These are phyloP conservation scores for Drosophila pseudoobscura DNA, from an alignment of 1,140 invertebrate genomes.

Conservation along the genomic window DNA sequence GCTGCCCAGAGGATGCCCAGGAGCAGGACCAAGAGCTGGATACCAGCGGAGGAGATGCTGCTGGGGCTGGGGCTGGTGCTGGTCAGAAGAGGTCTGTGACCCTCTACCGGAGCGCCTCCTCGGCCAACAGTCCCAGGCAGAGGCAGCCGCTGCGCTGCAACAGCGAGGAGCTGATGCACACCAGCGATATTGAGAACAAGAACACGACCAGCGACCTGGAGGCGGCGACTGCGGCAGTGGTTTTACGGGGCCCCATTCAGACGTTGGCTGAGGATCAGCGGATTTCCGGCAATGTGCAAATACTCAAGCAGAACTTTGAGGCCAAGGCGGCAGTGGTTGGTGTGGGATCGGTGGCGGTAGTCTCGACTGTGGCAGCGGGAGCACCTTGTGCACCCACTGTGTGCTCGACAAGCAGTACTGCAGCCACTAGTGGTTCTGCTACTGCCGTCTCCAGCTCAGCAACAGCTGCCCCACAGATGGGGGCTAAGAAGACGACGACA, in stretches of 20 bases:
- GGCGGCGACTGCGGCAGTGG: constrained; percentile 28
- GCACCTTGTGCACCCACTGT: no score
- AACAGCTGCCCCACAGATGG: no score
- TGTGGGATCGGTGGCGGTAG: constrained; percentile 18
- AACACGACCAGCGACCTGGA: constrained; percentile 58
- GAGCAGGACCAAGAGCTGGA: constrained; percentile 44
- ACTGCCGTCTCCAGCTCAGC: background rate
- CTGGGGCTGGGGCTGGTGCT: background rate
- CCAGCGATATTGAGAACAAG: constrained; percentile 80
- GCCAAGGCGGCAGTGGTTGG: constrained; percentile 86
- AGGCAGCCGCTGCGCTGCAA: constrained; percentile 73
- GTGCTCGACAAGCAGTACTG: constrained; percentile 40
- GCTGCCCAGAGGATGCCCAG: constrained; percentile 83
- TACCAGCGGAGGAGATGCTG: background rate
- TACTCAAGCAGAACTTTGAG: constrained; percentile 93
- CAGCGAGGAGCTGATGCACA: constrained; percentile 81
- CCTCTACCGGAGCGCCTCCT: constrained; percentile 70
- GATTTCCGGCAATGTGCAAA: constrained; percentile 89
- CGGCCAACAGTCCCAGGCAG: constrained; percentile 57
- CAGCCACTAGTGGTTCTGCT: constrained; percentile 14
- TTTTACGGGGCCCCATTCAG: constrained; percentile 46
- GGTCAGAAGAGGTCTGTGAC: constrained; percentile 52
- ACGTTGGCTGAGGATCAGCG: constrained; percentile 68
- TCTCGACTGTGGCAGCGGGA: constrained; percentile 11
- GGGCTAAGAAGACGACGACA: constrained; percentile 43